Evolutionary conservation across 2,888 invertebrate species (phyloP), one percentile per base, ranked within the genome.

Genomic region (Cheilosia pagana): DNA sequence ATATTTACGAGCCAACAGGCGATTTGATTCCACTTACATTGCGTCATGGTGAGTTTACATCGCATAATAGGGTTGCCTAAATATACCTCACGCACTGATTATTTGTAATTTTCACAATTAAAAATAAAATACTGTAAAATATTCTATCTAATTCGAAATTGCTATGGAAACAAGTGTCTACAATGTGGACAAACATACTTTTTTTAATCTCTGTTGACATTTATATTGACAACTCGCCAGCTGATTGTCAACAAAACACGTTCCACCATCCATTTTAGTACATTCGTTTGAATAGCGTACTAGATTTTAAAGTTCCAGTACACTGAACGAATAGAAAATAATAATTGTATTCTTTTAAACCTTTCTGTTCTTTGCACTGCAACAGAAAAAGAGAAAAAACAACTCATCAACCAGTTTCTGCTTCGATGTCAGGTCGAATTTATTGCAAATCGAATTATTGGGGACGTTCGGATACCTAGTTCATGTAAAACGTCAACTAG

Each of bases 121-220:
- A 28, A 1, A 41, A 39, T 65, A n/a, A 25, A 23, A n/a, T 25
- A 3, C 7, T 14, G 8, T 14, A 48, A 41, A 55, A 23, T 53
- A 3, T n/a, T 52, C 3, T 25, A 45, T 28, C 62, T 41, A 45
- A 48, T 48, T 23, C 2, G 14, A 52, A 55, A 77, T 77, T 48
- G 7, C 68, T 35, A 77, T 77, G 68, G 77, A 60, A 77, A 77
- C 60, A 48, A 53, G 7, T 6, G 23, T 45, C 10, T 1, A 6
- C 14, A n/a, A 16, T 14, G 16, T 50, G 59, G 31, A 12, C 75
- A 76, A 67, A 67, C 76, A 67, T 39, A 76, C 31, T 57, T 25
- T 41, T 45, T 5, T 16, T 1, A 25, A 28, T 0, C 8, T 28
- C 28, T 28, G 28, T 48, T 28, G 14, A 25, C 2, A 41, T 4